Base-by-base conservation (phyloP, 2,113 vertebrate species). In the Cyprinus carpio region DNA sequence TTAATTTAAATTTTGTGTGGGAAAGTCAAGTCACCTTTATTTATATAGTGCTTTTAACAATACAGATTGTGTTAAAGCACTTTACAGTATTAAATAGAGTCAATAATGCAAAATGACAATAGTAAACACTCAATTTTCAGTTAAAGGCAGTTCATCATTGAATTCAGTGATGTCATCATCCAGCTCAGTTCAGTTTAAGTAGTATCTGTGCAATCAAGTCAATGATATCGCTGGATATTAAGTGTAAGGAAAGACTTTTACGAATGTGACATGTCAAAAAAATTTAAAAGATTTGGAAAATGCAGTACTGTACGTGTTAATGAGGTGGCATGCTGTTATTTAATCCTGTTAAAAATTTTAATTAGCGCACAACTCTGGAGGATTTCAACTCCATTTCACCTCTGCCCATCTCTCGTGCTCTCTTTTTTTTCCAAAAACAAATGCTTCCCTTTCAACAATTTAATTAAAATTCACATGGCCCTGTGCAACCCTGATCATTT, bases 401-500 rank as follows among this genome's bases (percentile, higher is more conserved):
- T 54, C 49, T 62, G 51, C 4, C 0, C 3, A 1, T 18, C 18
- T 11, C 37, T 40, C 6, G 37, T 20, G 4, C 16, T 64, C 5
- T 40, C 25, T 40, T 46, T 40, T 46, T 37, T 46, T 46, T 46
- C 37, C 13, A 20, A 85, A 51, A 15, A 65, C 54, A 67, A 62
- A 77, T 23, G 18, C 76, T 31, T 54, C 29, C 12, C 23, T 13
- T 58, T 85, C 82, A 75, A 15, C 49, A 20, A n/a, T 84, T 87
- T 92, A 92, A 93, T 92, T 92, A 92, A 92, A 90, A 10, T 18
- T 74, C 75, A 81, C 56, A 67, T 72, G 82, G 88, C 83, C 86
- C 78, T 74, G 13, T 69, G 89, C 27, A 16, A 49, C 89, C 87
- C 89, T 81, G 23, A 82, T 20, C 75, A 80, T 62, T 13, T 64